phyloP scores from a whole-genome alignment of 2,888 invertebrate species.

The Incurvaria masculella region DNA sequence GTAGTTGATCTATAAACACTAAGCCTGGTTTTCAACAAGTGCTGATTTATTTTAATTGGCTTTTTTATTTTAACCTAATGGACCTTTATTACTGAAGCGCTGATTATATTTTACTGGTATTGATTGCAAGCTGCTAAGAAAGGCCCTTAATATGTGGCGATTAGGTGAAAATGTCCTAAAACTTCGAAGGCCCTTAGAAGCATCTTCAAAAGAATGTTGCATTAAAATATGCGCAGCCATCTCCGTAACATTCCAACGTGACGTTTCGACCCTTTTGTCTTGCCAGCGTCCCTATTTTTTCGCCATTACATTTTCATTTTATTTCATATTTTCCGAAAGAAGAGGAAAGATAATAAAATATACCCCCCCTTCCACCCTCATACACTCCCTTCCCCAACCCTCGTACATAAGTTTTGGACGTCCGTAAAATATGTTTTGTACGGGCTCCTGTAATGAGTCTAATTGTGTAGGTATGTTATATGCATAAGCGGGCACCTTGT shows the following conservation, averaged over 20 bases:
- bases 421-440: conserved; percentile 46
- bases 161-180: too few species aligned
- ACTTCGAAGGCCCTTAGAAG: too few species aligned
- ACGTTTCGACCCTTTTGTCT: conserved; percentile 38
- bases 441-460: conserved; percentile 50
- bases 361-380: background rate
- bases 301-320: conserved; percentile 57
- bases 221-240: background rate
- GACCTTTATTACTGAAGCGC: too few species aligned
- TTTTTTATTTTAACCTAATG: too few species aligned
- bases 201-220: too few species aligned
- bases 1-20: too few species aligned
- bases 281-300: conserved; percentile 50
- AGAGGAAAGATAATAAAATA: background rate
- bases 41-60: too few species aligned
- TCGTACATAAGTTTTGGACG: background rate
- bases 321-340: conserved; percentile 41
- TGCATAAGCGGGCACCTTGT: conserved; percentile 22
- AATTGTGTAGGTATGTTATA: conserved; percentile 49
- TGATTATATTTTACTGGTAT: too few species aligned
- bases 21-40: too few species aligned
- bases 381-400: background rate
- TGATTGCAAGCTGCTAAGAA: too few species aligned
- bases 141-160: too few species aligned
- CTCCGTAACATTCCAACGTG: background rate